Evolutionary conservation across 2,888 invertebrate genomes (phyloP), one percentile per base, ranked within the genome.

Genomic region (Pristionchus mayeri): DNA sequence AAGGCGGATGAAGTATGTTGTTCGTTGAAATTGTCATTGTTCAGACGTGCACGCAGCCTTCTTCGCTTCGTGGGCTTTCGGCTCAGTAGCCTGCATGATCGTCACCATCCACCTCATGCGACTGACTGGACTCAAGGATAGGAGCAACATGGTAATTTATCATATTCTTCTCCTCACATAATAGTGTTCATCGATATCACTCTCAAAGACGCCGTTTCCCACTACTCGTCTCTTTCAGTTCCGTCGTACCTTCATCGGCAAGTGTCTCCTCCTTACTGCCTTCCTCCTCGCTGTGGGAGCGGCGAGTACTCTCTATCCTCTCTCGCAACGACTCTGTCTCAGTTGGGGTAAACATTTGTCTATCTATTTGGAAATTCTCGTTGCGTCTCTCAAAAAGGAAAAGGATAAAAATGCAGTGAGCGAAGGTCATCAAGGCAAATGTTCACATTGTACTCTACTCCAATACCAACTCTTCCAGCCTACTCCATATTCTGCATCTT

Each of bases 401-500:
- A n/a, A n/a, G n/a, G n/a, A n/a, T n/a, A n/a, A n/a, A n/a, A n/a
- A n/a, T n/a, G n/a, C n/a, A n/a, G n/a, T n/a, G n/a, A n/a, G n/a
- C n/a, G n/a, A n/a, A n/a, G n/a, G n/a, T n/a, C n/a, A n/a, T n/a
- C n/a, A n/a, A n/a, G n/a, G n/a, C n/a, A n/a, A n/a, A n/a, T n/a
- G n/a, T n/a, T n/a, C n/a, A n/a, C n/a, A n/a, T n/a, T n/a, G n/a
- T n/a, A n/a, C n/a, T n/a, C n/a, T n/a, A n/a, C n/a, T n/a, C n/a
- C n/a, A n/a, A n/a, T n/a, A n/a, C n/a, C n/a, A n/a, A 27, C 27
- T 24, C 3, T 21, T 50, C 24, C 50, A 78, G 76, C 76, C 18
- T 78, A 78, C 76, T 50, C 50, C 6, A 30, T 50, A 18, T 78
- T 78, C 76, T 78, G 76, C 21, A 21, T 78, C n/a, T 40, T 78